These are phyloP conservation scores for Callipepla squamata DNA, from an alignment of 2,113 vertebrate genomes.

Conservation along the genomic window DNA sequence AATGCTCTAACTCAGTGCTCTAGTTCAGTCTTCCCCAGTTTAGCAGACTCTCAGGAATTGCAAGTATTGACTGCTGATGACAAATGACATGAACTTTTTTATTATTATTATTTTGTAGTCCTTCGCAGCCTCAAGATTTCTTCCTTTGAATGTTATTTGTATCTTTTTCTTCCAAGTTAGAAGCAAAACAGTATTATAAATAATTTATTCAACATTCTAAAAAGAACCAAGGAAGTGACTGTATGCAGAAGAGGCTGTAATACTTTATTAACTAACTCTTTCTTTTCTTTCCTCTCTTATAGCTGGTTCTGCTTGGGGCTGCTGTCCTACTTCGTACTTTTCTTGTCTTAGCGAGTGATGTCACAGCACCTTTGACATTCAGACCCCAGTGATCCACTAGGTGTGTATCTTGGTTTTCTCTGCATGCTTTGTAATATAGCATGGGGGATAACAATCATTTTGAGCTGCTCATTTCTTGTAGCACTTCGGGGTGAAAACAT, in stretches of 20 bases:
- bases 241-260: not conserved
- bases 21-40: not conserved
- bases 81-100: not conserved
- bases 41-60: not conserved
- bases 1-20: not conserved
- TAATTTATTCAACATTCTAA: not conserved
- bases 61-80: not conserved
- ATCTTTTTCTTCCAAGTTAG: not conserved
- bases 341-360: constrained; percentile 81
- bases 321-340: constrained; percentile 65
- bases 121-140: not conserved
- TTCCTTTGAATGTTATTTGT: not conserved
- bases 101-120: not conserved
- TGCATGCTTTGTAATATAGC: constrained; percentile 44
- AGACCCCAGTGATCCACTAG: constrained; percentile 76
- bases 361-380: constrained; percentile 80
- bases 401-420: constrained; percentile 81
- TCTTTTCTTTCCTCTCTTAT: constrained; percentile 67
- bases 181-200: not conserved
- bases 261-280: constrained; percentile 48
- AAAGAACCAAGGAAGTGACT: not conserved
- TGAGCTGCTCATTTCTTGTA: not conserved
- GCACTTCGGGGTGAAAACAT: not conserved
- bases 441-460: not conserved
- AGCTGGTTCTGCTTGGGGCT: constrained; percentile 74